Conservation (phyloP, 2,888 invertebrate genomes). For the Zelleria hepariella region DNA sequence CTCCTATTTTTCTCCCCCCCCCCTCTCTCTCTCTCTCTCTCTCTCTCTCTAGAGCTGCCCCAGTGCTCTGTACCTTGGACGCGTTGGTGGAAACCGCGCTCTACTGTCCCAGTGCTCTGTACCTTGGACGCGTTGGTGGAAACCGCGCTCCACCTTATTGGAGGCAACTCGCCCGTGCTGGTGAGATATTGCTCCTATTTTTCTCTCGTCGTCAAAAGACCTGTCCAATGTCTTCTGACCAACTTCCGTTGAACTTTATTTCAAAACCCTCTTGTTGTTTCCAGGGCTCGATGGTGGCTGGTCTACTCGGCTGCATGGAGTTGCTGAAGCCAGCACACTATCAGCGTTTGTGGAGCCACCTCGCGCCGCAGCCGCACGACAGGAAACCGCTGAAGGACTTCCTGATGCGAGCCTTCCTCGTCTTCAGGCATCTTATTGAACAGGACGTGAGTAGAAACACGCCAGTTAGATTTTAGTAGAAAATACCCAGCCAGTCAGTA, state of each 20-base stretch:
- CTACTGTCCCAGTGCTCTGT: conserved; percentile 88
- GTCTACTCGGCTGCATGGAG: conserved; percentile 87
- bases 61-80: too few relatives aligned
- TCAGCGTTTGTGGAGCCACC: conserved; percentile 86
- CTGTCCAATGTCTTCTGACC: too few relatives aligned
- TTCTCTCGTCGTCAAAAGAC: too few relatives aligned
- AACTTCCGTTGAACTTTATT: too few relatives aligned
- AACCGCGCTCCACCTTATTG: conserved; percentile 85
- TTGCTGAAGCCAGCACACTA: conserved; percentile 91
- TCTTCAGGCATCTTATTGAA: conserved; percentile 84
- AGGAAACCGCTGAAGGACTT: conserved; percentile 89
- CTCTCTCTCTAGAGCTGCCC: too few relatives aligned
- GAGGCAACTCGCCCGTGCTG: conserved; percentile 80
- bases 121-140: conserved; percentile 88
- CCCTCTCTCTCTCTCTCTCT: too few relatives aligned
- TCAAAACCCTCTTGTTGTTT: too few relatives aligned
- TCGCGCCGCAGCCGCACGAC: conserved; percentile 77
- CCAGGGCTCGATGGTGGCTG: conserved; percentile 88
- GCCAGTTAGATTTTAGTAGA: too few relatives aligned
- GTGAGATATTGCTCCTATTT: too few relatives aligned
- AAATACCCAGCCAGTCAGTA: too few relatives aligned
- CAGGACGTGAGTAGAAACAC: conserved; percentile 68
- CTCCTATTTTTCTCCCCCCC: too few relatives aligned
- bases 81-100: conserved; percentile 35
- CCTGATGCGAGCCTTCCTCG: conserved; percentile 83